Evolutionary conservation across 2,113 vertebrate genomes (phyloP).

Genomic region (Bombycilla garrulus): DNA sequence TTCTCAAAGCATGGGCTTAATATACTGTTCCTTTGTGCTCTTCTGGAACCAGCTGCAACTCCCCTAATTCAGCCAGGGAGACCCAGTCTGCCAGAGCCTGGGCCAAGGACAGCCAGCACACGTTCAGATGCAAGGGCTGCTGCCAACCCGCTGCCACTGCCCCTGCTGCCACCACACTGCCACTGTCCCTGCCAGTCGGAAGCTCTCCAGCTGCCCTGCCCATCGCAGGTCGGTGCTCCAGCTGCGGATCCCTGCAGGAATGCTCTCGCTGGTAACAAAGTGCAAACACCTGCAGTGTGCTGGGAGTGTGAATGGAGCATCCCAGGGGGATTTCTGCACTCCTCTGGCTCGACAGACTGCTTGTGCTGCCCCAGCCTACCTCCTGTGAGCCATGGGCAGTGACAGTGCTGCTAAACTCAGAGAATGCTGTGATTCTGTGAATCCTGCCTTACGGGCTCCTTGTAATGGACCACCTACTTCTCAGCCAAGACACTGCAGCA

Average conservation of each 20-base stretch:
- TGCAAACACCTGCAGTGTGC: accelerated
- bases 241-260: accelerated
- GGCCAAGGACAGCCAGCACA: accelerated
- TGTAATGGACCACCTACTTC: accelerated
- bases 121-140: accelerated
- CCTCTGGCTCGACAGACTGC: accelerated
- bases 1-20: background rate
- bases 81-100: background rate
- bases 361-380: background rate
- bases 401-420: background rate
- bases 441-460: accelerated
- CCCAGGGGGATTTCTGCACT: background rate
- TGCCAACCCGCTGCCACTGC: background rate
- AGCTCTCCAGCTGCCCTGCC: background rate
- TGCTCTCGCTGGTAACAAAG: accelerated
- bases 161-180: background rate
- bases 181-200: background rate
- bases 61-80: background rate
- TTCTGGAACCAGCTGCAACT: background rate
- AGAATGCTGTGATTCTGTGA: background rate
- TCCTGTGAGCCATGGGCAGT: accelerated
- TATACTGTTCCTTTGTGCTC: background rate
- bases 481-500: background rate
- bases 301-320: accelerated
- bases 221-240: accelerated